Conservation (phyloP, 2,797 vertebrate species). For the Tapirus indicus region DNA sequence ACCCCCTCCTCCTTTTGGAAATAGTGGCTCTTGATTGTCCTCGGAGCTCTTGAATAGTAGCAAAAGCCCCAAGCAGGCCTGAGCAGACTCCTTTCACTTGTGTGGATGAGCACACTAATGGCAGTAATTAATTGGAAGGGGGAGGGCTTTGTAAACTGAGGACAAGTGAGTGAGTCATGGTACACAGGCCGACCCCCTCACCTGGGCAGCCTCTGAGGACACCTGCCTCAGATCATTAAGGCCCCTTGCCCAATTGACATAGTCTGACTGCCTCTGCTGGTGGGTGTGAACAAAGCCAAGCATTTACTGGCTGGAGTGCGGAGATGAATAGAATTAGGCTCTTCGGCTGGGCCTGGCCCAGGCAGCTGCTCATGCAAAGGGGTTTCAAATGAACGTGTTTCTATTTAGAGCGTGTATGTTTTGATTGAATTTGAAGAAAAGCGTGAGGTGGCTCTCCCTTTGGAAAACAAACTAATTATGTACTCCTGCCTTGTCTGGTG, state of each 20-base stretch:
- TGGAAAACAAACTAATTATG: conserved; percentile 82
- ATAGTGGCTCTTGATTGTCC: conserved; percentile 50
- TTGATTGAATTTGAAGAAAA: conserved; percentile 92
- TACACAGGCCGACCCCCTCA: conserved; percentile 89
- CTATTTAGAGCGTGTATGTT: conserved; percentile 90
- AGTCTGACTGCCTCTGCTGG: conserved; percentile 93
- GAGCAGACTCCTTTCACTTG: conserved; percentile 65
- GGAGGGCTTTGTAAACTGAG: conserved; percentile 84
- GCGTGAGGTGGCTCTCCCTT: conserved; percentile 87
- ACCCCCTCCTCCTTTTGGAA: conserved; percentile 58
- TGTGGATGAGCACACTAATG: conserved; percentile 91
- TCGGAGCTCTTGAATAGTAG: conserved; percentile 55
- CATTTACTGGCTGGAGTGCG: conserved; percentile 81
- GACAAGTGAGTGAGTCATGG: conserved; percentile 83
- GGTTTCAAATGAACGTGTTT: conserved; percentile 86
- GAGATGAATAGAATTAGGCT: conserved; percentile 92
- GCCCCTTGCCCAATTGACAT: conserved; percentile 93
- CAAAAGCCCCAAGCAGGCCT: conserved; percentile 25
- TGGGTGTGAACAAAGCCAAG: conserved; percentile 91
- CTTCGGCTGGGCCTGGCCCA: conserved; percentile 86
- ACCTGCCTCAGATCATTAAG: conserved; percentile 97
- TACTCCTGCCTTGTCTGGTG: conserved; percentile 61
- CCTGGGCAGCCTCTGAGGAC: conserved; percentile 92
- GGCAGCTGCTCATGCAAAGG: conserved; percentile 93
- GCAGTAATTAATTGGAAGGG: conserved; percentile 93